These are phyloP conservation scores for Drosophila neocordata DNA, from an alignment of 1,140 invertebrate species.

Conservation along the genomic window DNA sequence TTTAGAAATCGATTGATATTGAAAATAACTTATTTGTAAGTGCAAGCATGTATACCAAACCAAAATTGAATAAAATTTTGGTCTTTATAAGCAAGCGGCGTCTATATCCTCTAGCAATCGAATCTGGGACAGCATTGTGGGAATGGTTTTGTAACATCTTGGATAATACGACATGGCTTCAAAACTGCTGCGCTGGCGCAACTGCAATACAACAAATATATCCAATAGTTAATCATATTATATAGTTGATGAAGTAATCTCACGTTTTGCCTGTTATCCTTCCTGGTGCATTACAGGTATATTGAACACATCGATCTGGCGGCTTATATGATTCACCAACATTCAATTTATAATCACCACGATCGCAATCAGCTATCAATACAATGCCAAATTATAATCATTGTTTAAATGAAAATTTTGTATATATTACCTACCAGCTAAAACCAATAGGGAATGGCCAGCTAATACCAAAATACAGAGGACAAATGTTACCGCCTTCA, in stretches of 20 bases:
- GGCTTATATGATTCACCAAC: slow-evolving; percentile 43
- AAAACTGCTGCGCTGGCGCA: slow-evolving; percentile 26
- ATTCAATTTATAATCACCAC: slow-evolving; percentile 23
- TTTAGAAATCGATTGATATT: slow-evolving; percentile 32
- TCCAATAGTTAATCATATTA: no score
- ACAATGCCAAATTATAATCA: background rate
- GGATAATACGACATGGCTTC: slow-evolving; percentile 42
- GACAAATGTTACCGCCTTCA: slow-evolving; percentile 55
- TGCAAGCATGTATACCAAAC: slow-evolving; percentile 75
- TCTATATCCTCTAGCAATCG: slow-evolving; percentile 28
- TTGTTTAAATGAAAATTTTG: no score
- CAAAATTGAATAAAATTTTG: slow-evolving; percentile 67
- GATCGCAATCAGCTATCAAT: slow-evolving; percentile 32
- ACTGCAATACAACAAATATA: slow-evolving; percentile 9
- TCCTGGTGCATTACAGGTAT: slow-evolving; percentile 26
- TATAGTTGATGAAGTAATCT: background rate
- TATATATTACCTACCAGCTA: slow-evolving; percentile 34
- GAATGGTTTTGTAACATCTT: slow-evolving; percentile 47
- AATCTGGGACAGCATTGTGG: slow-evolving; percentile 58
- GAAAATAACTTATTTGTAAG: slow-evolving; percentile 38
- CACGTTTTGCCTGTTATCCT: slow-evolving; percentile 16
- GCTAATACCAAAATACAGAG: slow-evolving; percentile 54
- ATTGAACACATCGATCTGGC: slow-evolving; percentile 20
- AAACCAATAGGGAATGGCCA: slow-evolving; percentile 48
- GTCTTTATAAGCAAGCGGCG: slow-evolving; percentile 48